phyloP scores from a whole-genome alignment of 2,888 invertebrate species.

The Byasa hedistus region DNA sequence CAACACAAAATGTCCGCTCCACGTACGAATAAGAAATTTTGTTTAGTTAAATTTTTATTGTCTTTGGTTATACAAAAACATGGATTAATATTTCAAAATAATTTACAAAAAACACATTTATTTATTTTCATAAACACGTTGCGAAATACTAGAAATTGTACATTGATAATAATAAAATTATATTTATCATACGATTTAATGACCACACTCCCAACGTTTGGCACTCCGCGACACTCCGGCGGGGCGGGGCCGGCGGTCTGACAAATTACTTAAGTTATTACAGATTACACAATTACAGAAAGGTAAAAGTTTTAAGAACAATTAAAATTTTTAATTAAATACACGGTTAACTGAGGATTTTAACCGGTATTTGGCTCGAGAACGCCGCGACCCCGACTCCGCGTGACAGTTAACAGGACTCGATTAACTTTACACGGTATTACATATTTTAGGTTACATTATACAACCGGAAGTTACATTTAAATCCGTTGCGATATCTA shows the following conservation, averaged over 20 bases:
- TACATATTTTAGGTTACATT: not conserved
- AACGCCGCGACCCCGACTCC: slow-evolving; percentile 13
- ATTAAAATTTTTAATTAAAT: no score
- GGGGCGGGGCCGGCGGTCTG: not conserved
- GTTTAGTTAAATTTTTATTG: slow-evolving; percentile 80
- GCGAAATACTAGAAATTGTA: slow-evolving; percentile 66
- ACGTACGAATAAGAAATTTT: slow-evolving; percentile 40
- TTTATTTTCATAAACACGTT: slow-evolving; percentile 42
- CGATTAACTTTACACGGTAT: slow-evolving; percentile 2
- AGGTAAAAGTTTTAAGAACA: no score
- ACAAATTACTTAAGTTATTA: no score
- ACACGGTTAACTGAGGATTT: not conserved
- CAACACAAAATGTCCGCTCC: no score
- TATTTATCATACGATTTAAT: slow-evolving; percentile 36
- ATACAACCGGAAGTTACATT: slow-evolving; percentile 1
- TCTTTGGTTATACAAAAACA: slow-evolving; percentile 81
- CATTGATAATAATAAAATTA: slow-evolving; percentile 67
- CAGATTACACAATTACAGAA: no score
- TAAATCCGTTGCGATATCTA: not conserved
- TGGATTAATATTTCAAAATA: slow-evolving; percentile 78
- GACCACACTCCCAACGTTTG: slow-evolving; percentile 19
- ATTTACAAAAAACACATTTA: slow-evolving; percentile 78
- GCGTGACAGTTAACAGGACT: slow-evolving; percentile 3
- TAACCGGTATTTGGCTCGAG: not conserved
- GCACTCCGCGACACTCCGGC: slow-evolving; percentile 7